phyloP scores from a whole-genome alignment of 2,113 vertebrate genomes.

The Circaetus cinerascens region DNA sequence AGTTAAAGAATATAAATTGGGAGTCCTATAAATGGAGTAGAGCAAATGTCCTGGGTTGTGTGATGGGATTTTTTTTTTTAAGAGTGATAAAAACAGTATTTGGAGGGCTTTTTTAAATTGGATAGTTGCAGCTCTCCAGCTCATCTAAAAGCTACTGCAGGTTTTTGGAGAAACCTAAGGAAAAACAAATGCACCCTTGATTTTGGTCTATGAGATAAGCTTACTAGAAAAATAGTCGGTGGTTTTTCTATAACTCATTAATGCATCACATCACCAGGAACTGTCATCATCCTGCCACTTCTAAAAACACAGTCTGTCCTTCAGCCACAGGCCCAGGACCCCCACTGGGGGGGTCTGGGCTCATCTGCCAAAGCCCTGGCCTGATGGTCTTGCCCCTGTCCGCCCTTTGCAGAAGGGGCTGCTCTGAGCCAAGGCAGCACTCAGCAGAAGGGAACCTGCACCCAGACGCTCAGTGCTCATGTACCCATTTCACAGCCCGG shows the following conservation, averaged over 20 bases:
- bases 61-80: background rate
- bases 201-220: background rate
- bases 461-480: background rate
- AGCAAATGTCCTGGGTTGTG: background rate
- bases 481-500: background rate
- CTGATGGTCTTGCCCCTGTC: background rate
- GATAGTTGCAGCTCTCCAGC: background rate
- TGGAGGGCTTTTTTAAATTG: background rate
- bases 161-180: background rate
- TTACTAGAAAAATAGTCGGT: background rate
- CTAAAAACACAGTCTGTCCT: background rate
- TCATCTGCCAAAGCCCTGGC: background rate
- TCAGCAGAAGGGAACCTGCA: background rate
- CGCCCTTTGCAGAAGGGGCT: background rate
- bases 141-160: background rate
- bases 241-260: background rate
- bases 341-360: background rate
- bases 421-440: background rate
- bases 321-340: background rate
- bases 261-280: background rate
- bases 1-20: background rate
- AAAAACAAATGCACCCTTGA: background rate
- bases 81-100: background rate
- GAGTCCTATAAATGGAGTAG: background rate
- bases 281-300: background rate